A percentile compares a stretch with the other conserved stretches of the same genome.
Conservation (phyloP, 2,888 invertebrate genomes). For the Candidula unifasciata region DNA sequence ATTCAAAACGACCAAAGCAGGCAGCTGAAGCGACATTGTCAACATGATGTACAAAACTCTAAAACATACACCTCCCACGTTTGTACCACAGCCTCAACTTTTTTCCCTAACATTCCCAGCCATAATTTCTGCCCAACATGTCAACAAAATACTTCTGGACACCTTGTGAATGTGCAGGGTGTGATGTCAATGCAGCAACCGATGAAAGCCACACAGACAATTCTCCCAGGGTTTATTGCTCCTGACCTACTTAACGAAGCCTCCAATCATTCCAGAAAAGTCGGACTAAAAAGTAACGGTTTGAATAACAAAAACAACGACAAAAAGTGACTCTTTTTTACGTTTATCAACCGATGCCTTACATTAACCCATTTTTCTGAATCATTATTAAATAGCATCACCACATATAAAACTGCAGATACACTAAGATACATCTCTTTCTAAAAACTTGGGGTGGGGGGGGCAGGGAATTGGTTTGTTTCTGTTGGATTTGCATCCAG, state of each 20-base stretch:
- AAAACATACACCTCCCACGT: no score
- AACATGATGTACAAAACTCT: neutral
- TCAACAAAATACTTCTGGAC: neutral
- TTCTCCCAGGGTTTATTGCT: neutral
- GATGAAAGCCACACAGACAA: neutral
- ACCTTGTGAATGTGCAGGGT: neutral
- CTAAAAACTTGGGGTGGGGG: no score
- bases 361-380: constrained; percentile 32
- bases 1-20: neutral
- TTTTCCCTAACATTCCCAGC: neutral
- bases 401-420: no score
- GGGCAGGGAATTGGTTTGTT: no score
- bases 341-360: constrained; percentile 32
- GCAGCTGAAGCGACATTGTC: neutral
- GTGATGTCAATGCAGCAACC: neutral
- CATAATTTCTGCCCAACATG: constrained; percentile 2
- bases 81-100: neutral
- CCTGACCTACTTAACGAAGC: constrained; percentile 26
- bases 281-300: no score
- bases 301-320: neutral
- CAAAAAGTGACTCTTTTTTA: constrained; percentile 27
- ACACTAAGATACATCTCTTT: no score
- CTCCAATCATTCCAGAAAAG: neutral
- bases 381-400: no score
- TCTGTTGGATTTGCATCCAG: no score